phyloP scores from a whole-genome alignment of 1,140 invertebrate genomes.

The Drosophila kikkawai region DNA sequence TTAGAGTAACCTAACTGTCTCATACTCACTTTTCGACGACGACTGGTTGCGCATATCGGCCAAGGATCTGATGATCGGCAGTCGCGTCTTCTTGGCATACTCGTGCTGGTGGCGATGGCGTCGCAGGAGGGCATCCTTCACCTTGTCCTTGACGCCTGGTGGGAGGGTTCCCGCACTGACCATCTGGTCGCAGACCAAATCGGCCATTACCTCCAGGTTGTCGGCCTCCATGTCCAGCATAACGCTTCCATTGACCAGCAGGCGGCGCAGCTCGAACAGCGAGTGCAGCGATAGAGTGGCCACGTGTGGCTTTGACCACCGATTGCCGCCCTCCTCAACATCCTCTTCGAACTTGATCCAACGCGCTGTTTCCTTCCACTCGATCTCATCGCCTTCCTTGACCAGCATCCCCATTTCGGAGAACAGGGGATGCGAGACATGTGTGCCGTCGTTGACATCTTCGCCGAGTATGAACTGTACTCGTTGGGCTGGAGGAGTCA shows the following conservation, averaged over 20 bases:
- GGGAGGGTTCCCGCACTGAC: conserved; percentile 92
- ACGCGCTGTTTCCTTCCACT: conserved; percentile 98
- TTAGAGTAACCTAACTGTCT: background rate
- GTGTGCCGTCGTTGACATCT: conserved; percentile 93
- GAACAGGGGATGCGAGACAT: conserved; percentile 95
- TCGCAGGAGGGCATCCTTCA: conserved; percentile 94
- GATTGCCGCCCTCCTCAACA: conserved; percentile 96
- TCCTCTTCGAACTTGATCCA: conserved; percentile 99
- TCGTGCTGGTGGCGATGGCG: conserved; percentile 98
- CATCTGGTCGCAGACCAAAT: conserved; percentile 96
- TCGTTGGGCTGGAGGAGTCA: conserved; percentile 94
- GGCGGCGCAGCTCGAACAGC: conserved; percentile 94
- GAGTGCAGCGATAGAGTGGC: conserved; percentile 96
- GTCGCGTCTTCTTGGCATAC: conserved; percentile 91
- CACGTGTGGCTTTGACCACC: conserved; percentile 98
- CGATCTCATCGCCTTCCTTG: conserved; percentile 93
- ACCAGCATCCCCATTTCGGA: conserved; percentile 98
- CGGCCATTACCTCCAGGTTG: conserved; percentile 94
- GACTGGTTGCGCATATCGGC: conserved; percentile 98
- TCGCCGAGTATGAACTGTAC: conserved; percentile 98
- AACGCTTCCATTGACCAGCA: conserved; percentile 95
- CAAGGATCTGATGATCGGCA: conserved; percentile 97
- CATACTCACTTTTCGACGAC: conserved; percentile 96
- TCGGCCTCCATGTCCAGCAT: conserved; percentile 96
- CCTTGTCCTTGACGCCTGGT: conserved; percentile 91